A percentile compares a stretch with the other conserved stretches of the same genome.
Evolutionary conservation across 2,888 invertebrate genomes (phyloP).

Genomic region (Dastarcus helophoroides): DNA sequence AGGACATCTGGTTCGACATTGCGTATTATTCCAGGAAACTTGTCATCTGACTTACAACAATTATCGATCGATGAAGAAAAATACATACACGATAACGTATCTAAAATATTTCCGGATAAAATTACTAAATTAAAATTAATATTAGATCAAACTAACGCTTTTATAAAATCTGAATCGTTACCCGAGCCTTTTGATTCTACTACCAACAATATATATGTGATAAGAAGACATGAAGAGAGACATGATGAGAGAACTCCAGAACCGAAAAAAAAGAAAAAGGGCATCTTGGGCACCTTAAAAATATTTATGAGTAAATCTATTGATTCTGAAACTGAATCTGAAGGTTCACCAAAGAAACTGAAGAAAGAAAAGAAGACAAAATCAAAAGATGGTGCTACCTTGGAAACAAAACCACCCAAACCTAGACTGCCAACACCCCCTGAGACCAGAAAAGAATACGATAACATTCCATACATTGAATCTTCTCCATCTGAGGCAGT

Average conservation of each 20-base stretch:
- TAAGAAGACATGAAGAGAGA: slow-evolving; percentile 5
- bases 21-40: slow-evolving; percentile 39
- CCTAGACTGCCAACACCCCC: slow-evolving; percentile 30
- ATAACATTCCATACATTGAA: slow-evolving; percentile 31
- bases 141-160: slow-evolving; percentile 31
- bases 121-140: slow-evolving; percentile 19
- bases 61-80: slow-evolving; percentile 31
- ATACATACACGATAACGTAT: slow-evolving; percentile 20
- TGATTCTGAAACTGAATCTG: slow-evolving; percentile 31
- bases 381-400: slow-evolving; percentile 20
- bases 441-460: slow-evolving; percentile 23
- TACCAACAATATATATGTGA: slow-evolving; percentile 15
- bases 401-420: slow-evolving; percentile 24
- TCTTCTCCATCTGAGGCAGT: slow-evolving; percentile 23
- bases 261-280: slow-evolving; percentile 4
- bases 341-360: slow-evolving; percentile 29
- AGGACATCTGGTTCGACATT: slow-evolving; percentile 36
- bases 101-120: no score
- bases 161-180: slow-evolving; percentile 32
- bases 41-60: slow-evolving; percentile 32
- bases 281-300: slow-evolving; percentile 4
- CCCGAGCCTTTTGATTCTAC: slow-evolving; percentile 27
- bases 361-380: slow-evolving; percentile 24
- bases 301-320: background rate
- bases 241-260: background rate